These are phyloP conservation scores for Lepidocyrtinus sp. DNA, from an alignment of 2,888 invertebrate genomes.

Conservation along the genomic window DNA sequence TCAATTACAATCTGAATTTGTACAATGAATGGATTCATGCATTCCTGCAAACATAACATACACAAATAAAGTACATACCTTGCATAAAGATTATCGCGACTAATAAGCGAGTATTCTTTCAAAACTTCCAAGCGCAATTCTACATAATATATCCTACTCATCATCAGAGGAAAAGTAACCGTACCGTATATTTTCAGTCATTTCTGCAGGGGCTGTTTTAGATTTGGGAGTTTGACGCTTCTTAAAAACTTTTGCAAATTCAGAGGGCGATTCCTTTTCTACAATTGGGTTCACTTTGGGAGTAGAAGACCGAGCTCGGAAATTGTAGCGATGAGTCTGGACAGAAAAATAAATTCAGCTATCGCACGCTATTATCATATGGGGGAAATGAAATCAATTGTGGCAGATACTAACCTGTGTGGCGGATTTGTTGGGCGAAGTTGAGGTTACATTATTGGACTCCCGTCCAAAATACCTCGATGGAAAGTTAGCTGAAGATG, in stretches of 20 bases:
- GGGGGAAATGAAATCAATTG: neutral
- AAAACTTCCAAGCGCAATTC: too few relatives aligned
- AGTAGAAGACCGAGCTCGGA: conserved; percentile 47
- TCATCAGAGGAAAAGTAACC: conserved; percentile 62
- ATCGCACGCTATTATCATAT: neutral
- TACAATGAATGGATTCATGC: too few relatives aligned
- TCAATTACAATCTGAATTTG: too few relatives aligned
- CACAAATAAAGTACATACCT: too few relatives aligned
- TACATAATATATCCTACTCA: too few relatives aligned
- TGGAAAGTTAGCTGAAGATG: conserved; percentile 20
- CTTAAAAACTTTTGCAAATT: conserved; percentile 54
- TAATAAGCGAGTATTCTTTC: too few relatives aligned
- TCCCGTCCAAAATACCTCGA: conserved; percentile 6
- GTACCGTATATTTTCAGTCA: neutral
- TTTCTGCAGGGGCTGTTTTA: neutral
- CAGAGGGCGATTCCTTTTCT: conserved; percentile 44
- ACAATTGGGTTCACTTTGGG: conserved; percentile 42
- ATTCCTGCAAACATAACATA: too few relatives aligned
- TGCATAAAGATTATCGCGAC: too few relatives aligned
- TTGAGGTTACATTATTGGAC: neutral
- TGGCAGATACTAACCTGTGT: neutral
- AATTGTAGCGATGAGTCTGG: conserved; percentile 44
- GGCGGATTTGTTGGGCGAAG: neutral
- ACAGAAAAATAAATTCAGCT: neutral
- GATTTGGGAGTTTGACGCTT: conserved; percentile 9